Evolutionary conservation across 2,797 vertebrate genomes (phyloP), one percentile per base, ranked within the genome.

Genomic region (Thalassophryne amazonica): DNA sequence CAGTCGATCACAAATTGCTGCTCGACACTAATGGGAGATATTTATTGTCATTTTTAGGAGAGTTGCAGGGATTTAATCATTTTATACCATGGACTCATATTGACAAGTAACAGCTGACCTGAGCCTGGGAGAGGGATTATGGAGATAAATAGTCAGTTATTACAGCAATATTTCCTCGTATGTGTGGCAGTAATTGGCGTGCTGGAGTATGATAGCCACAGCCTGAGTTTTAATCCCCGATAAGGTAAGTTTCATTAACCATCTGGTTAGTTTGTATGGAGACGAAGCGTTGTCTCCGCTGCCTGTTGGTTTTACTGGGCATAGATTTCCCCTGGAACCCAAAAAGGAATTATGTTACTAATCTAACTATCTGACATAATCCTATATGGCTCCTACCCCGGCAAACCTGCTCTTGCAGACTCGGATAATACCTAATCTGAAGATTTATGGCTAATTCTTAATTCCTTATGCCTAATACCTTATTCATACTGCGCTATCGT

Each of bases 231-330:
- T 85, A 88, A 86, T 86, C 82, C 85, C 73, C 49, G 86, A 88
- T 87, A 87, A 85, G 82, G 87, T 87, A 83, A 77, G 71, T 86
- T 86, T 84, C 63, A 85, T 85, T 83, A 74, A 75, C 75, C 77
- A 81, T 82, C 71, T 83, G 80, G 73, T 69, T 69, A 76, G 74
- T 81, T 81, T 69, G 54, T 40, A 69, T 60, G 43, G 39, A 72
- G 73, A 78, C 69, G 40, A 59, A 74, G 40, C 54, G 62, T 52
- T 53, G 50, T 60, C 64, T 80, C 39, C 7, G 25, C 41, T 74
- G 63, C 48, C 52, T 58, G 36, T 55, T 63, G 70, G 56, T 66
- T 78, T 69, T 52, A 65, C 49, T 42, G 21, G 37, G 45, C 58
- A 50, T 50, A 71, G 65, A 80, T 81, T 81, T 74, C 49, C 60